Conservation (phyloP, 2,113 vertebrate species). For the Pygoscelis antarcticus region DNA sequence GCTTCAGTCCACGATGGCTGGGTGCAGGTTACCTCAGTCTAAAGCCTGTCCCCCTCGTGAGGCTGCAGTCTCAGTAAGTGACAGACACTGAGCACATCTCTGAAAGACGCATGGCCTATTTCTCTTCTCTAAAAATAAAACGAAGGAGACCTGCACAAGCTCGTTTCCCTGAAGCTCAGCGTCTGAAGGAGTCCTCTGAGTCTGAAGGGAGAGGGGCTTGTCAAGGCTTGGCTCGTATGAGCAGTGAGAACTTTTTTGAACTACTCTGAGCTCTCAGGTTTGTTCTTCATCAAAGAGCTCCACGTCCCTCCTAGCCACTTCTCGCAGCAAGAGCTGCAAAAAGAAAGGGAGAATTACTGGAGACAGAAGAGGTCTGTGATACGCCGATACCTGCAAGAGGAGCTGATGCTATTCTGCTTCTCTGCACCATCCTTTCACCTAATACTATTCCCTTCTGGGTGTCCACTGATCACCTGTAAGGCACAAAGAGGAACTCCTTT, state of each 20-base stretch:
- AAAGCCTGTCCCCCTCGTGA: neutral
- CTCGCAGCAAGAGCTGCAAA: neutral
- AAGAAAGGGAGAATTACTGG: neutral
- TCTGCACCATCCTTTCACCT: neutral
- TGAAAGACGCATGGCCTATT: neutral
- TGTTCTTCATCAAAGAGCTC: slow-evolving; percentile 19
- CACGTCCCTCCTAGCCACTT: neutral
- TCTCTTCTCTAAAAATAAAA: neutral
- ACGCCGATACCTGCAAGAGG: neutral
- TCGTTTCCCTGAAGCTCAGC: neutral
- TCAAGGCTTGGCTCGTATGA: neutral
- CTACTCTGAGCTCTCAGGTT: neutral
- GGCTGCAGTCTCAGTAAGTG: neutral
- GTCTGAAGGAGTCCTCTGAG: neutral
- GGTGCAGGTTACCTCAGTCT: neutral
- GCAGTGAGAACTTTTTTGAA: neutral
- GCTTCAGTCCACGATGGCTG: neutral
- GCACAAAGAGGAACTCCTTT: neutral
- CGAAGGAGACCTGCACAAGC: neutral
- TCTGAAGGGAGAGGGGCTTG: neutral
- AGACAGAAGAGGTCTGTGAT: neutral
- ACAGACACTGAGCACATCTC: neutral
- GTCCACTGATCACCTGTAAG: neutral
- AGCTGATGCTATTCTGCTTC: neutral
- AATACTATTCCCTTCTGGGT: neutral